phyloP scores from a whole-genome alignment of 2,888 invertebrate genomes.

The Cataglyphis cursor region DNA sequence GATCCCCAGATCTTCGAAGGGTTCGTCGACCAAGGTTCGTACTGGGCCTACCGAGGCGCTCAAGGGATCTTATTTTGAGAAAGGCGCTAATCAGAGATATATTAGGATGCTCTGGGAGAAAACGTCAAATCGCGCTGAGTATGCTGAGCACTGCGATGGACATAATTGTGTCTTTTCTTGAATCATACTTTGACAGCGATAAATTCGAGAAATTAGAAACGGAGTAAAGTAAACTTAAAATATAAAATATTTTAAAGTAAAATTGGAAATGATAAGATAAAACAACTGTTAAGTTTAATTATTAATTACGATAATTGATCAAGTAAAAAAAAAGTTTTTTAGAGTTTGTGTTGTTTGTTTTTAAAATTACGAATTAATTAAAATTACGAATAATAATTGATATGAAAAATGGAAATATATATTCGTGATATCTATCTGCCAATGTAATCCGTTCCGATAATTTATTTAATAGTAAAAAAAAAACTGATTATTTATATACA shows the following conservation, averaged over 20 bases:
- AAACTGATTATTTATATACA: not conserved
- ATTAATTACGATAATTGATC: not conserved
- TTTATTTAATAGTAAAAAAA: slow-evolving; percentile 6
- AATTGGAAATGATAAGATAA: not conserved
- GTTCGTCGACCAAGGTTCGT: slow-evolving; percentile 90
- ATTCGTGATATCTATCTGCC: not conserved
- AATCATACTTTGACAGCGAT: not conserved
- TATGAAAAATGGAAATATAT: not conserved
- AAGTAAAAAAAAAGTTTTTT: not conserved
- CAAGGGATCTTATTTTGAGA: slow-evolving; percentile 43
- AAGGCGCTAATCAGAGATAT: not conserved
- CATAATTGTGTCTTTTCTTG: not conserved
- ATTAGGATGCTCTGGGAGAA: not conserved
- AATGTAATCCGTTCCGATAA: slow-evolving; percentile 9
- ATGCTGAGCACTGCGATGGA: slow-evolving; percentile 24
- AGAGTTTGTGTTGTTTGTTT: not conserved
- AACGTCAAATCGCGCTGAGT: not conserved
- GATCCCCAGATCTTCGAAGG: slow-evolving; percentile 89
- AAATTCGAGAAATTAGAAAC: not conserved
- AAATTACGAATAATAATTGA: not conserved
- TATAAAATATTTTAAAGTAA: not conserved
- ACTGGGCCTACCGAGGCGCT: slow-evolving; percentile 78
- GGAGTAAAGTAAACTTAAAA: too few relatives aligned
- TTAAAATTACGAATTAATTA: not conserved
- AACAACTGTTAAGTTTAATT: not conserved